Conservation (phyloP, 1,140 invertebrate genomes). For the Babylonia areolata region DNA sequence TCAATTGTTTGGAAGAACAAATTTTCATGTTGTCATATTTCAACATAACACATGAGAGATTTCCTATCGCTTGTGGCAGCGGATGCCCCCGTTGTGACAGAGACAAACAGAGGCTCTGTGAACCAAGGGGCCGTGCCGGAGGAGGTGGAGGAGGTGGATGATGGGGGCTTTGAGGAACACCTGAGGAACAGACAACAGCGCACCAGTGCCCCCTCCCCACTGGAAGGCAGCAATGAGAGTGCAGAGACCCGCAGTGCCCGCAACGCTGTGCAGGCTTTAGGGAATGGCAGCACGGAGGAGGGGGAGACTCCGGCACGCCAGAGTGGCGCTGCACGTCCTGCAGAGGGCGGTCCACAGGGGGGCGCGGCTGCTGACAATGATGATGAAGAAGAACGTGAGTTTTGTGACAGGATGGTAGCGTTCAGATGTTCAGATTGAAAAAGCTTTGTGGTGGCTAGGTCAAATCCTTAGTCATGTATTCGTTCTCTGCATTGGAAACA, state of each 20-base stretch:
- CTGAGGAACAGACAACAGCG: constrained; percentile 25
- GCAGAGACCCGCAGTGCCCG: constrained; percentile 49
- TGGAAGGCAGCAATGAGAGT: constrained; percentile 31
- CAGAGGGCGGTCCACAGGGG: background rate
- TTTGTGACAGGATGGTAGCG: too few relatives aligned
- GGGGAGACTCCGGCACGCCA: background rate
- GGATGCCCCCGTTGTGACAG: too few relatives aligned
- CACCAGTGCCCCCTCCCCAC: background rate
- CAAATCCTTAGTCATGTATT: too few relatives aligned
- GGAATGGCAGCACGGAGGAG: constrained; percentile 26
- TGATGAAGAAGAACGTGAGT: constrained; percentile 73
- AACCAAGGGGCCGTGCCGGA: background rate
- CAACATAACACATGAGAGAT: too few relatives aligned
- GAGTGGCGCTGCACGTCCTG: background rate
- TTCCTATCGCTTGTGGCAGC: too few relatives aligned
- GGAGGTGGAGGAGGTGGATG: constrained; percentile 43
- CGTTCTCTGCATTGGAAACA: too few relatives aligned
- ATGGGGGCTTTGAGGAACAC: constrained; percentile 51
- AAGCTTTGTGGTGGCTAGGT: too few relatives aligned
- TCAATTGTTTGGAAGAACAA: too few relatives aligned
- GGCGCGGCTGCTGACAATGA: constrained; percentile 34
- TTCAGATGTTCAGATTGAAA: too few relatives aligned
- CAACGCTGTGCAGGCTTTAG: constrained; percentile 48
- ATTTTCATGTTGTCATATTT: too few relatives aligned
- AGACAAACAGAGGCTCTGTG: background rate